Percentiles rank a stretch among this genome's conserved stretches.
phyloP scores from a whole-genome alignment of 2,113 vertebrate species.

The Megaceryle maxima region DNA sequence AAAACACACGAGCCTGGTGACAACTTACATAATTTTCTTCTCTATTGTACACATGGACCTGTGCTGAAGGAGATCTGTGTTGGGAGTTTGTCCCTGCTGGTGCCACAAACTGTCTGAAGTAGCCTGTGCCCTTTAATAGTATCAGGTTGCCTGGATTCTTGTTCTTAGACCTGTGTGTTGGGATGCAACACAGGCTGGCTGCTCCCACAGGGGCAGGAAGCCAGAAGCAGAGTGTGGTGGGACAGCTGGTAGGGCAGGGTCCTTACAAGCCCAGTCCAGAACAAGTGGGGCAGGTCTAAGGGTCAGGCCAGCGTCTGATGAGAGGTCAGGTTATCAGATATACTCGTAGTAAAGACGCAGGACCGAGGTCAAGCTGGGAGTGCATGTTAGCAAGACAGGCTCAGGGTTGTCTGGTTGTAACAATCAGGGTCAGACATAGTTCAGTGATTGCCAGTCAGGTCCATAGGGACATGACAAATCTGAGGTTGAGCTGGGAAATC shows the following conservation, averaged over 20 bases:
- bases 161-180: not conserved
- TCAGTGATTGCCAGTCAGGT: not conserved
- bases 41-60: fast-evolving
- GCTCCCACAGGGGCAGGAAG: not conserved
- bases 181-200: too few species aligned
- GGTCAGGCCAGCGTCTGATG: not conserved
- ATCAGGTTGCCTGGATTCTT: not conserved
- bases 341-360: not conserved
- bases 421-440: not conserved
- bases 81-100: not conserved
- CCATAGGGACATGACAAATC: not conserved
- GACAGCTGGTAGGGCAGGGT: not conserved
- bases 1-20: not conserved
- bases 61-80: not conserved
- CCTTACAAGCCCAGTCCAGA: not conserved
- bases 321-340: not conserved
- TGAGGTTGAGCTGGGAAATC: not conserved
- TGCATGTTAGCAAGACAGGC: not conserved
- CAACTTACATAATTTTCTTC: not conserved
- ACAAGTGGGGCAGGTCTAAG: not conserved
- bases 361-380: not conserved
- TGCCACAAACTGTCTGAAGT: not conserved
- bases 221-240: not conserved
- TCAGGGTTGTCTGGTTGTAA: not conserved
- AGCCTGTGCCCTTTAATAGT: not conserved